These are phyloP conservation scores for Erythrocebus patas DNA, from an alignment of 2,113 vertebrate genomes.

Conservation along the genomic window DNA sequence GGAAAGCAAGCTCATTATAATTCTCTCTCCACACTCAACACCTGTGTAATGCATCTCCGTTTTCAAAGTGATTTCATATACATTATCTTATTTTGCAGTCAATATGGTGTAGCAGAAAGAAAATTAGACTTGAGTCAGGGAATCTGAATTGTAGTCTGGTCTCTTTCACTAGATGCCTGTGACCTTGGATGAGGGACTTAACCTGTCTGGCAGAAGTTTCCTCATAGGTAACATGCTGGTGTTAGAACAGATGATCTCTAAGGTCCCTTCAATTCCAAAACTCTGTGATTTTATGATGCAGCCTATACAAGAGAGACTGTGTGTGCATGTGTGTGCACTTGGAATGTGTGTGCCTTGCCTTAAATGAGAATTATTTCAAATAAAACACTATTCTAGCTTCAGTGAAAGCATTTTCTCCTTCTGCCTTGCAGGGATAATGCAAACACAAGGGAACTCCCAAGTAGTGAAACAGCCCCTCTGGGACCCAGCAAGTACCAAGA, in stretches of 20 bases:
- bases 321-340: background rate
- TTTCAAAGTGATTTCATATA: constrained; percentile 68
- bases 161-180: background rate
- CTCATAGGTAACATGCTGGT: background rate
- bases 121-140: constrained; percentile 58
- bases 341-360: background rate
- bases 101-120: constrained; percentile 65
- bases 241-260: background rate
- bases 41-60: constrained; percentile 42
- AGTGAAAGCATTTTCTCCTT: constrained; percentile 53
- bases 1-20: constrained; percentile 41
- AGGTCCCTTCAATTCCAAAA: constrained; percentile 1
- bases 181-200: constrained; percentile 64
- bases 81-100: constrained; percentile 74
- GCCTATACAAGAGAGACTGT: background rate
- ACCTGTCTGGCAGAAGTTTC: constrained; percentile 41
- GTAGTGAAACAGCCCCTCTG: constrained; percentile 62
- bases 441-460: constrained; percentile 68
- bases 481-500: constrained; percentile 57
- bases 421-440: constrained; percentile 61
- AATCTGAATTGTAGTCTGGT: constrained; percentile 51
- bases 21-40: background rate
- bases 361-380: constrained; percentile 56
- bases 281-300: background rate
- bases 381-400: constrained; percentile 55